Base-by-base conservation (phyloP, 2,113 vertebrate species). In the Fukomys damarensis region DNA sequence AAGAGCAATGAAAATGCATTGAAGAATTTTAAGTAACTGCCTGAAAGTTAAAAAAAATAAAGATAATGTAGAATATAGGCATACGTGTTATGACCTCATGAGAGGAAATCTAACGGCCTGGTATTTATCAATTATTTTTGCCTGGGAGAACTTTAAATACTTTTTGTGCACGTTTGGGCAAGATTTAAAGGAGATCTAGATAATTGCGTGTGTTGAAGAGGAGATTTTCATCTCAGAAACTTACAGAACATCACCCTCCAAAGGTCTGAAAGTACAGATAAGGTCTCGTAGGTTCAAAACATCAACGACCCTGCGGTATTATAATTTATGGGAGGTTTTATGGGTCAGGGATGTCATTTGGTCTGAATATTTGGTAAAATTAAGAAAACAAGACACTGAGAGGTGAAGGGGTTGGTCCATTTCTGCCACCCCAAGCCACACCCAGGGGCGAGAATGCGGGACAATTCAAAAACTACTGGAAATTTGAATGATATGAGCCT, bases 21-120 rank as follows among this genome's bases (percentile, higher is more conserved):
- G 28, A 89, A 91, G 17, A 91, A 30, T 35, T 95, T 80, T 81
- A 76, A 82, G 38, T 77, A 90, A 86, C 61, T 91, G 4, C 82
- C 80, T 49, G n/a, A 74, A 56, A 93, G 59, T 82, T 76, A 56
- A n/a, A 28, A 35, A 35, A 6, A 96, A 66, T 59, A 86, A 84
- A 90, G 20, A 19, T 54, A 74, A 90, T 70, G 4, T 81, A 30
- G 49, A 56, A 22, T 38, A 14, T 22, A 82, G 56, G 81, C 14
- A 82, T 81, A 68, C 65, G 16, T 77, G 52, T 80, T 63, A 12
- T 26, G 83, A 88, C 11, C 56, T 32, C 54, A 84, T 59, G 19
- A 96, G 87, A 41, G 32, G 14, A 82, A 66, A 76, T 10, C 77
- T 59, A 88, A 43, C 38, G 35, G 5, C 19, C 79, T 68, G 63